phyloP scores from a whole-genome alignment of 2,113 vertebrate genomes.

The Tympanuchus pallidicinctus region DNA sequence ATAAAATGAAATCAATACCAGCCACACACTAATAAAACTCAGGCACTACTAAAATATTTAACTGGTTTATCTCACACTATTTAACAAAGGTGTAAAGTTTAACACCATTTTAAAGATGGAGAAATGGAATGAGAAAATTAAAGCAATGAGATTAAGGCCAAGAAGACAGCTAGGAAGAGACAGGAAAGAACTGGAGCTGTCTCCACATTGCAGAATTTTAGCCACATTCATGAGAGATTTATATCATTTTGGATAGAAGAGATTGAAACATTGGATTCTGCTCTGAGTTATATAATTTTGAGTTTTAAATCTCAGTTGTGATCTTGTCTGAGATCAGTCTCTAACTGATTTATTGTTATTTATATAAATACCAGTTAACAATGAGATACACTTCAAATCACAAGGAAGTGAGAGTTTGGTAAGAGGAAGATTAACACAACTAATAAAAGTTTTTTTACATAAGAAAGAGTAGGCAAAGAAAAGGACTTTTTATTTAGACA shows the following conservation, averaged over 20 bases:
- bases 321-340: neutral
- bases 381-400: neutral
- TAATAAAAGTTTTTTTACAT: neutral
- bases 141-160: neutral
- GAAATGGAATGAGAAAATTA: neutral
- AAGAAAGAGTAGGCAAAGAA: neutral
- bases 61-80: neutral
- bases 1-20: neutral
- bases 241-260: neutral
- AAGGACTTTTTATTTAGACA: neutral
- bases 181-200: neutral
- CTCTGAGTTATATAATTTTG: slow-evolving; percentile 6
- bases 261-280: neutral
- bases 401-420: neutral
- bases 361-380: neutral
- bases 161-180: neutral
- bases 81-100: neutral
- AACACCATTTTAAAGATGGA: neutral
- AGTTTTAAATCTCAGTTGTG: neutral
- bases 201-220: neutral
- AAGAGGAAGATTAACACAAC: neutral
- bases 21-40: neutral
- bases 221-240: neutral
- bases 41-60: neutral
- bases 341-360: neutral